phyloP scores from a whole-genome alignment of 1,140 invertebrate species.

The Calycopis cecrops region DNA sequence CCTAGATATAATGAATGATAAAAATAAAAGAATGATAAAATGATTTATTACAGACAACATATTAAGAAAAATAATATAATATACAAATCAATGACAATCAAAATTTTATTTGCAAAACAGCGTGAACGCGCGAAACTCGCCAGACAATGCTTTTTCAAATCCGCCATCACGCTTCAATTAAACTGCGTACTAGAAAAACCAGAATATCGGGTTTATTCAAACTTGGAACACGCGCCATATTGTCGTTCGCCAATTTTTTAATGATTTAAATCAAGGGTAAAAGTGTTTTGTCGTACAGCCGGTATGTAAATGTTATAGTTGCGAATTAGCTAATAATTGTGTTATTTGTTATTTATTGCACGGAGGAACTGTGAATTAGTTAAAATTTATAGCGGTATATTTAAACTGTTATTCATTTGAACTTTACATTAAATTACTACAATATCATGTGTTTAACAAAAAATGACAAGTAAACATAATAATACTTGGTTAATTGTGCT shows the following conservation, averaged over 20 bases:
- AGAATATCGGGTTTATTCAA: slow-evolving; percentile 46
- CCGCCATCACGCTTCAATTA: slow-evolving; percentile 3
- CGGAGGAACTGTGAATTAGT: neutral
- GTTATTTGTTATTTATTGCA: slow-evolving; percentile 38
- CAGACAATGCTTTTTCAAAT: neutral
- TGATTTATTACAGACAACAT: no score
- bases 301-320: slow-evolving; percentile 39
- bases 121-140: slow-evolving; percentile 5
- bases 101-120: slow-evolving; percentile 17
- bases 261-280: slow-evolving; percentile 26
- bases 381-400: slow-evolving; percentile 22
- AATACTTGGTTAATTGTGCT: no score
- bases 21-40: neutral
- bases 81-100: neutral
- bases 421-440: no score
- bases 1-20: neutral
- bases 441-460: no score
- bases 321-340: slow-evolving; percentile 64
- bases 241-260: slow-evolving; percentile 51
- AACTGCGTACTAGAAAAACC: slow-evolving; percentile 37
- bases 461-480: no score
- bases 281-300: slow-evolving; percentile 45
- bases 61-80: no score
- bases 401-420: no score
- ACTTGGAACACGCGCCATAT: slow-evolving; percentile 52